These are phyloP conservation scores for Planiliza haematocheilus DNA, from an alignment of 2,113 vertebrate species.

Conservation along the genomic window DNA sequence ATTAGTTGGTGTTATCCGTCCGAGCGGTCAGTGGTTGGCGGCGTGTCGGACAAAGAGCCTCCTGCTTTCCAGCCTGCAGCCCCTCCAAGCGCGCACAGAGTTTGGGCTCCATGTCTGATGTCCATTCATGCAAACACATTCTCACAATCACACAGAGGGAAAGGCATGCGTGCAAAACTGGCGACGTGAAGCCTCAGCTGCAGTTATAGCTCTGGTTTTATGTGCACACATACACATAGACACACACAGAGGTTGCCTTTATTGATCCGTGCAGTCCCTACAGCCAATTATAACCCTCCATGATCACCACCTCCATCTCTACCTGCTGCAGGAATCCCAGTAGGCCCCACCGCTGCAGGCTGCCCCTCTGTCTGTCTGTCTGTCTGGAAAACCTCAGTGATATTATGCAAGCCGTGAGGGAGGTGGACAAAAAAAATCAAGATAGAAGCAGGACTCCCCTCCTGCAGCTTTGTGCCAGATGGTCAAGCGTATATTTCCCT, in stretches of 20 bases:
- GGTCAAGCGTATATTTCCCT: conserved; percentile 54
- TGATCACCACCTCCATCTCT: conserved; percentile 29
- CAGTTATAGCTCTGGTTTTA: not conserved
- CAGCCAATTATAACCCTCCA: conserved; percentile 25
- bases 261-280: conserved; percentile 48
- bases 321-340: conserved; percentile 39
- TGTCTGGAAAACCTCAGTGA: conserved; percentile 29
- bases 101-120: conserved; percentile 57
- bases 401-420: conserved; percentile 39
- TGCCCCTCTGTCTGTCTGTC: conserved; percentile 23
- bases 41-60: conserved; percentile 65
- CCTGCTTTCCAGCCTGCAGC: conserved; percentile 18
- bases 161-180: not conserved
- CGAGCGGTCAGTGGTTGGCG: not conserved
- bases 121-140: conserved; percentile 70
- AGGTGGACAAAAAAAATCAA: not conserved
- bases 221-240: not conserved
- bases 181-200: conserved; percentile 44
- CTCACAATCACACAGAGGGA: conserved; percentile 12
- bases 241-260: not conserved
- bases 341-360: conserved; percentile 37
- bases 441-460: conserved; percentile 52
- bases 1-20: conserved; percentile 42
- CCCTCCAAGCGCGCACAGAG: conserved; percentile 10
- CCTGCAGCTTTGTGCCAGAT: conserved; percentile 73